Evolutionary conservation across 2,888 invertebrate genomes (phyloP), one percentile per base, ranked within the genome.

Genomic region (Horisme vitalbata): DNA sequence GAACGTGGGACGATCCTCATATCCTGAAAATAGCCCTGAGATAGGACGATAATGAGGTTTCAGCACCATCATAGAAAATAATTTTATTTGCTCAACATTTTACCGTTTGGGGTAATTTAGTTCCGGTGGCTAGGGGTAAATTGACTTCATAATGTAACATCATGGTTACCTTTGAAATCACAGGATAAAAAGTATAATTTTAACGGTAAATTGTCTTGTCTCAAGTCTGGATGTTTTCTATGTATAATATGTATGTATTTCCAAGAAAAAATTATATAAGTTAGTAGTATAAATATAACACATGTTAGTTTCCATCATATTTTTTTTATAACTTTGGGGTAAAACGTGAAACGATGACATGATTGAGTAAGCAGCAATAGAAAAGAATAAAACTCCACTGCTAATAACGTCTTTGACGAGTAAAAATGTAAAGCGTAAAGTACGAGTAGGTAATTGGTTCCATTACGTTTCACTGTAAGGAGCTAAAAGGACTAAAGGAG

Each of bases 1-100:
- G 30, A 41, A 24, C 48, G 43, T 50, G 47, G 57, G 58, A 52
- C 53, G 59, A 55, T 50, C 43, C 14, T 33, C 38, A 33, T 41
- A 41, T 31, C 30, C 8, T 21, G 23, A 36, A 49, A 45, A 49
- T 49, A 49, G 27, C 44, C 30, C 33, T 21, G 35, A 10, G 35
- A 49, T 44, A 39, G 38, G 38, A 21, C 10, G 44, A 34, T 45
- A 44, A 45, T 45, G 28, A 44, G 49, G 49, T 49, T 44, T 44
- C 32, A 44, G 31, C 35, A 23, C 31, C 44, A 38, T 34, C 34
- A 39, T 31, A 33, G 38, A 26, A 43, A 35, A 14, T 44, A 35
- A 44, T 44, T 27, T 27, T 44, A 39, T 39, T 39, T 35, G 31
- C 26, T 35, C 31, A 11, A 28, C 20, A 32, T 37, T 36, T 37